Base-by-base conservation (phyloP, 64 coral and sea anemone species). In the Montipora capricornis region DNA sequence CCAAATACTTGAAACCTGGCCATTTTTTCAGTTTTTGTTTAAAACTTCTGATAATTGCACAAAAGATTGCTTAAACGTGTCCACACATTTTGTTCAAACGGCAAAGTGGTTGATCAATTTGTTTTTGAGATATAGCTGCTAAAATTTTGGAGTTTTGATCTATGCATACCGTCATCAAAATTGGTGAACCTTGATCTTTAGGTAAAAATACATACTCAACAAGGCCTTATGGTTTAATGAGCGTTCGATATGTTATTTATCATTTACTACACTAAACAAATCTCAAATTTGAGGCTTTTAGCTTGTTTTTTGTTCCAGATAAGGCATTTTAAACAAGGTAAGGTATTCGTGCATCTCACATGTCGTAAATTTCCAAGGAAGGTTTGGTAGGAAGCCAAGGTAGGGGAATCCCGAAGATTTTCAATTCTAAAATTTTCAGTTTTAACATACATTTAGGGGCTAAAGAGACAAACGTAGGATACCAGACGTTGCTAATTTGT, bases 271-370 rank as follows among this genome's bases (percentile, higher is more conserved):
- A 70, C 67, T 16, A 70, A 70, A 70, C 67, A 70, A 70, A 70
- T 70, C 0, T 70, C 67, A 70, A 70, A 17, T 70, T 70, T 70
- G 67, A 70, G 67, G 67, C 67, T 70, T 70, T 70, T 70, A 70
- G 67, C 67, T 70, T 70, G 67, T 1, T 70, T 70, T 70, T 70
- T 17, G 67, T 70, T 70, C 67, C 67, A 70, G 67, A 70, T n/a
- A 70, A 22, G 67, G 67, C 67, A 70, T 70, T 70, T 70, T 70
- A 70, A 70, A 70, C 67, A 70, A 70, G 67, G 67, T 70, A 70
- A 70, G 67, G 67, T 70, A 70, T 70, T 70, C 67, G 67, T 70
- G 67, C 67, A 70, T 70, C 67, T 70, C 22, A 70, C 67, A 70
- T 70, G 67, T 0, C 67, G 67, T 70, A 70, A 17, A 70, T 70